A percentile compares a stretch with the other conserved stretches of the same genome.
phyloP scores from a whole-genome alignment of 2,888 invertebrate genomes.

The Acanthacorydalis orientalis region DNA sequence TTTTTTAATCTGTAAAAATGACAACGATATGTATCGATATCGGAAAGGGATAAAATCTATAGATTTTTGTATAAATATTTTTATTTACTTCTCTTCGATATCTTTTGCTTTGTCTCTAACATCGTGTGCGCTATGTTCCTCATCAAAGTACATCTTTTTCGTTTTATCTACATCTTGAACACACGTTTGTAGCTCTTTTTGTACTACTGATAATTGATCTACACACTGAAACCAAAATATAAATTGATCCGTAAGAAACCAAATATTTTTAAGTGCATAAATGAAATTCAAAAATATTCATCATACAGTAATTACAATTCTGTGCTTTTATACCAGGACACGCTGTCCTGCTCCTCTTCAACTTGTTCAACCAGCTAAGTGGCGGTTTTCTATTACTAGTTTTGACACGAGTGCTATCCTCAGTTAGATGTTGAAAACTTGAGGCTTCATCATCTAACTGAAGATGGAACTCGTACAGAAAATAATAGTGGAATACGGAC shows the following conservation, averaged over 20 bases:
- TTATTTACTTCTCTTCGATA: constrained; percentile 74
- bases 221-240: constrained; percentile 39
- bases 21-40: background rate
- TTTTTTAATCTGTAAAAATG: constrained; percentile 60
- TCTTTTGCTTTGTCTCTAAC: constrained; percentile 88
- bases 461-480: too few species aligned
- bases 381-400: too few species aligned
- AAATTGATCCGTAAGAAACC: background rate
- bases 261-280: too few species aligned
- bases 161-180: constrained; percentile 86
- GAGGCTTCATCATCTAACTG: too few species aligned
- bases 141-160: constrained; percentile 88
- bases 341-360: too few species aligned
- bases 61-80: constrained; percentile 2
- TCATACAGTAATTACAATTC: too few species aligned
- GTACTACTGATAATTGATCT: constrained; percentile 67
- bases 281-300: too few species aligned
- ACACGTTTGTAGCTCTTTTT: constrained; percentile 74
- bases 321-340: too few species aligned
- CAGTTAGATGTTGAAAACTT: too few species aligned
- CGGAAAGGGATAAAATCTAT: constrained; percentile 3
- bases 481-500: too few species aligned
- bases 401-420: too few species aligned
- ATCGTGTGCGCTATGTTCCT: constrained; percentile 90
- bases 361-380: too few species aligned